These are phyloP conservation scores for Tyrannus savana DNA, from an alignment of 2,113 vertebrate species.

Conservation along the genomic window DNA sequence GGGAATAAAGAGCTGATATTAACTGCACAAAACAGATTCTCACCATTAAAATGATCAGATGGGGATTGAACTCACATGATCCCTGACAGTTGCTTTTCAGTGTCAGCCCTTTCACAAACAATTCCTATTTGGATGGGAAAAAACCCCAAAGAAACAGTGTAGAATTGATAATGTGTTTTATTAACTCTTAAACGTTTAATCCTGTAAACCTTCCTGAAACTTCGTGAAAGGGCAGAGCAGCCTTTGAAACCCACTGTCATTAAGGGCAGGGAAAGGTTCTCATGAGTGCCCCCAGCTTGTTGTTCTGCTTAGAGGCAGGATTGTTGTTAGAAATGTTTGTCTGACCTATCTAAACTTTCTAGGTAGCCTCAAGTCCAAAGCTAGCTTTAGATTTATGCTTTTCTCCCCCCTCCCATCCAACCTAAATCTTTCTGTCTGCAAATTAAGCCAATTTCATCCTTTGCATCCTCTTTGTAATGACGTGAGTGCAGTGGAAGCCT, in stretches of 20 bases:
- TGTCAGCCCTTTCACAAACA: constrained; percentile 42
- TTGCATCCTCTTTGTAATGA: constrained; percentile 46
- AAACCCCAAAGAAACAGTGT: neutral
- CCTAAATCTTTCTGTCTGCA: constrained; percentile 45
- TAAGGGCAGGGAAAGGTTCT: neutral
- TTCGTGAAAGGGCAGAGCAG: neutral
- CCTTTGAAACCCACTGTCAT: neutral
- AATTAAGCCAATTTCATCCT: constrained; percentile 47
- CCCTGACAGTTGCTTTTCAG: constrained; percentile 9
- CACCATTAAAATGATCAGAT: constrained; percentile 35
- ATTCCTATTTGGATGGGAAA: neutral
- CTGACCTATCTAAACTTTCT: constrained; percentile 20
- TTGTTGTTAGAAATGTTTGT: neutral
- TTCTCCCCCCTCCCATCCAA: neutral
- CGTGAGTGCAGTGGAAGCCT: neutral
- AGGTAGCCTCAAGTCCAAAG: constrained; percentile 41
- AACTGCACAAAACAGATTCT: constrained; percentile 28
- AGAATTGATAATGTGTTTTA: constrained; percentile 38
- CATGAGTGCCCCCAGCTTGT: neutral
- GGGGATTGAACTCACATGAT: constrained; percentile 40
- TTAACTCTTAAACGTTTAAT: constrained; percentile 35
- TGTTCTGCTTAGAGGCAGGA: constrained; percentile 39
- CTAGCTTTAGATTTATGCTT: neutral
- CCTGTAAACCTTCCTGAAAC: neutral
- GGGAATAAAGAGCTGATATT: constrained; percentile 8